A percentile compares a stretch with the other conserved stretches of the same genome.
phyloP scores from a whole-genome alignment of 1,140 invertebrate species.

The Drosophila athabasca region DNA sequence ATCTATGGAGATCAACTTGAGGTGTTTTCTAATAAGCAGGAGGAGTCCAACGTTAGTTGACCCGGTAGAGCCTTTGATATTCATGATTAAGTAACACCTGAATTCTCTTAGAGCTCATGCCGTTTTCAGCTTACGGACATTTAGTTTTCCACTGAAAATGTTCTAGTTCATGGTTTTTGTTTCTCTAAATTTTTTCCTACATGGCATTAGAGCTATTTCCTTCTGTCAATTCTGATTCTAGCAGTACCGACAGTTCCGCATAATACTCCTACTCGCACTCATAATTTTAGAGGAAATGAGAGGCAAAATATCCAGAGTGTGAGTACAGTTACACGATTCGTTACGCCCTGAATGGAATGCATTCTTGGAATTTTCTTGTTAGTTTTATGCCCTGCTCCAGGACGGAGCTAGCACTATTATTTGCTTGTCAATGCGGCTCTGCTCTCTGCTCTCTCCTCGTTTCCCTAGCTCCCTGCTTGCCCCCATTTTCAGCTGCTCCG shows the following conservation, averaged over 20 bases:
- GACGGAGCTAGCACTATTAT: slow-evolving; percentile 22
- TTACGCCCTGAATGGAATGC: slow-evolving; percentile 32
- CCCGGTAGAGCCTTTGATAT: too few species aligned
- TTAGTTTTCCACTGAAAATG: too few species aligned
- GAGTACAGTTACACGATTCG: slow-evolving; percentile 32
- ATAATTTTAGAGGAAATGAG: slow-evolving; percentile 37
- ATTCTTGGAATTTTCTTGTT: slow-evolving; percentile 33
- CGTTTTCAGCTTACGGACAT: too few species aligned
- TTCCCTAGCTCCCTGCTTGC: not conserved
- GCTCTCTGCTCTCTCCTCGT: not conserved
- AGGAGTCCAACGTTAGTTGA: too few species aligned
- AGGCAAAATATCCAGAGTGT: slow-evolving; percentile 4
- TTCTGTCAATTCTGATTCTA: slow-evolving; percentile 9
- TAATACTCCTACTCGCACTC: not conserved
- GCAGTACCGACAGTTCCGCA: not conserved
- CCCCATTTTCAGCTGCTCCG: slow-evolving; percentile 37
- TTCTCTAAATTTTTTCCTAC: not conserved
- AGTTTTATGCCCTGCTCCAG: slow-evolving; percentile 38
- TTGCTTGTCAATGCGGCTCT: slow-evolving; percentile 36
- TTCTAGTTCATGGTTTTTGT: too few species aligned
- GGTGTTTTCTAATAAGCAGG: too few species aligned
- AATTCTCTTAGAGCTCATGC: too few species aligned
- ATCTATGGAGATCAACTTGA: too few species aligned
- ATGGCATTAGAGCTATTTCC: slow-evolving; percentile 31
- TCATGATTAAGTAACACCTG: too few species aligned